Evolutionary conservation across 2,888 invertebrate genomes (phyloP).

Genomic region (Lycophotia porphyrea): DNA sequence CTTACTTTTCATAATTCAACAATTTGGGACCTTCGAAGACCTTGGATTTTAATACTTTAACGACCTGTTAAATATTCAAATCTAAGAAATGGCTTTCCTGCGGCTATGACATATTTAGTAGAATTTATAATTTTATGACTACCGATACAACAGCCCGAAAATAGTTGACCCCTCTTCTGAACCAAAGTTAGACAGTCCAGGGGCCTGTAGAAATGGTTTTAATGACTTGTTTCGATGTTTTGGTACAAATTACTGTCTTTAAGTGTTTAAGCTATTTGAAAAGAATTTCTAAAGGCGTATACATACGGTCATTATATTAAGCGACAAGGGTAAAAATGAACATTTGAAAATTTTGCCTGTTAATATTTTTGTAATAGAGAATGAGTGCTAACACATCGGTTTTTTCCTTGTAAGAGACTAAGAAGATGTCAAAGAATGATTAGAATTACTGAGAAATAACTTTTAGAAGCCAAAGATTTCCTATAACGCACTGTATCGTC

Average conservation of each 20-base stretch:
- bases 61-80: constrained; percentile 78
- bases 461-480: not conserved
- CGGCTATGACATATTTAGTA: constrained; percentile 82
- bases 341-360: constrained; percentile 66
- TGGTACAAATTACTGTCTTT: constrained; percentile 78
- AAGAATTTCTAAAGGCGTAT: constrained; percentile 75
- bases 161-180: constrained; percentile 11
- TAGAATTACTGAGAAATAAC: not conserved
- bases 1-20: constrained; percentile 50
- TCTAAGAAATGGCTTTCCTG: constrained; percentile 75
- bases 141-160: constrained; percentile 68
- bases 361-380: constrained; percentile 22
- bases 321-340: constrained; percentile 72
- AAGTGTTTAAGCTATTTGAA: constrained; percentile 79
- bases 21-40: constrained; percentile 51
- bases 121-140: constrained; percentile 80
- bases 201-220: constrained; percentile 37
- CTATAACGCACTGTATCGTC: not conserved
- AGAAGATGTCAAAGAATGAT: not conserved
- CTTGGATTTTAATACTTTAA: constrained; percentile 72
- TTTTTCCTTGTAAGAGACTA: not conserved
- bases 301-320: constrained; percentile 68
- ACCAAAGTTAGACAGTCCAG: not conserved
- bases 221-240: constrained; percentile 68
- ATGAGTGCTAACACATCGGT: constrained; percentile 5